Conservation (phyloP, 2,888 invertebrate genomes). For the Melanchra persicariae region DNA sequence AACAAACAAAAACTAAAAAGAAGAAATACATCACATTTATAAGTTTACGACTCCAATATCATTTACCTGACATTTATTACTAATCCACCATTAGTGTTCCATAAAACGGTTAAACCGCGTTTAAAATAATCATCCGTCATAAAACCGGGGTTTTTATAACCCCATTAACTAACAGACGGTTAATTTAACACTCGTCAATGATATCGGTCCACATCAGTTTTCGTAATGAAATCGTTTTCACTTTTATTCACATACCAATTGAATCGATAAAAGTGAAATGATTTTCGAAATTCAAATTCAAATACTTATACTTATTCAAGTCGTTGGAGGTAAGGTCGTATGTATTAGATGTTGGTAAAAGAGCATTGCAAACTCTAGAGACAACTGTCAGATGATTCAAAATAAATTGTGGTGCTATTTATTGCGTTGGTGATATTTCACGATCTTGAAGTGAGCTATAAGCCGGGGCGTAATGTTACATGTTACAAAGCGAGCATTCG, state of each 20-base stretch:
- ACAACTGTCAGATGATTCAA: neutral
- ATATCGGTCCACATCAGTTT: constrained; percentile 45
- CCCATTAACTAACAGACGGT: constrained; percentile 49
- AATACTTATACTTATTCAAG: neutral
- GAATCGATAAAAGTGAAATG: constrained; percentile 59
- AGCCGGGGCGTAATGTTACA: no score
- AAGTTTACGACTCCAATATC: constrained; percentile 1
- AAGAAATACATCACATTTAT: neutral
- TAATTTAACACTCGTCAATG: constrained; percentile 50
- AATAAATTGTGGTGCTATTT: no score
- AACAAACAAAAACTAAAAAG: neutral
- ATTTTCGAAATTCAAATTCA: constrained; percentile 31
- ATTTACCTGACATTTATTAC: constrained; percentile 15
- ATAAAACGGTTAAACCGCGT: constrained; percentile 48
- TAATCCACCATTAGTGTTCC: constrained; percentile 37
- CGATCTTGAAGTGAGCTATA: no score
- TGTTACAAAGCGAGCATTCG: no score
- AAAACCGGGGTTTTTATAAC: constrained; percentile 59
- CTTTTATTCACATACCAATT: constrained; percentile 54
- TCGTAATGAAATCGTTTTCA: constrained; percentile 58
- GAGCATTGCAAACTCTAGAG: neutral
- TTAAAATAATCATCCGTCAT: constrained; percentile 61
- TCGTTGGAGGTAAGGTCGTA: neutral
- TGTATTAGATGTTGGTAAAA: neutral
- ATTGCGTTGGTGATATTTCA: no score